Conservation (phyloP, 2,113 vertebrate species). For the Potamarius usumacintae region DNA sequence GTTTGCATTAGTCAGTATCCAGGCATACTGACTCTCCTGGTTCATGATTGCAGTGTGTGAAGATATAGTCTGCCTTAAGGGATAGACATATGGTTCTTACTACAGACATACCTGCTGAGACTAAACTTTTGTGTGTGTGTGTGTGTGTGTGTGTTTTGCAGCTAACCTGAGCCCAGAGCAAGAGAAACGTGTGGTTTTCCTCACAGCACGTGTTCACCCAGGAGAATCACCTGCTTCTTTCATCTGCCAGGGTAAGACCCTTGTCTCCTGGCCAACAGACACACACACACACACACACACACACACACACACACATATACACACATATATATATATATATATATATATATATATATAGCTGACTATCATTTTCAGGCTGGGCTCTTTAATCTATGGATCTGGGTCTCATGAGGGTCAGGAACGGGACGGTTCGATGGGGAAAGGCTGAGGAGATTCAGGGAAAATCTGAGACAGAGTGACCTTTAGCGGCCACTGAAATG, state of each 20-base stretch:
- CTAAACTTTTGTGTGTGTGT: constrained; percentile 38
- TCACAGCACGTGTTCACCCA: constrained; percentile 92
- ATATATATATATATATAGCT: too few relatives aligned
- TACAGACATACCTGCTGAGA: constrained; percentile 35
- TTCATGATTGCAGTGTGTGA: constrained; percentile 29
- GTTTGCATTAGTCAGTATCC: constrained; percentile 26
- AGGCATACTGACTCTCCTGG: constrained; percentile 21
- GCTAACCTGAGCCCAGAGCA: constrained; percentile 78
- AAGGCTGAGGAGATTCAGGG: constrained; percentile 1
- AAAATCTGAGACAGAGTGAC: constrained; percentile 17
- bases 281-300: constrained; percentile 9
- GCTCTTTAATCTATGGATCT: constrained; percentile 28
- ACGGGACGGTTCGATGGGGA: background rate
- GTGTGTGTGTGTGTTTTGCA: constrained; percentile 62
- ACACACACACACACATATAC: constrained; percentile 2
- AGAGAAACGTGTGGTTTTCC: constrained; percentile 91
- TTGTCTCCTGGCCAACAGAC: constrained; percentile 20
- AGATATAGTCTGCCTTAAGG: constrained; percentile 27
- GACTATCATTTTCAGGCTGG: constrained; percentile 9
- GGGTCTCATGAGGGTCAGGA: constrained; percentile 26
- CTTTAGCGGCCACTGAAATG: constrained; percentile 30
- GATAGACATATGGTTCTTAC: constrained; percentile 22
- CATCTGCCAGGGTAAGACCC: constrained; percentile 91
- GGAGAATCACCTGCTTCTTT: constrained; percentile 97
- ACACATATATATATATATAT: too few relatives aligned